phyloP scores from a whole-genome alignment of 2,113 vertebrate species.

The Alectura lathami region DNA sequence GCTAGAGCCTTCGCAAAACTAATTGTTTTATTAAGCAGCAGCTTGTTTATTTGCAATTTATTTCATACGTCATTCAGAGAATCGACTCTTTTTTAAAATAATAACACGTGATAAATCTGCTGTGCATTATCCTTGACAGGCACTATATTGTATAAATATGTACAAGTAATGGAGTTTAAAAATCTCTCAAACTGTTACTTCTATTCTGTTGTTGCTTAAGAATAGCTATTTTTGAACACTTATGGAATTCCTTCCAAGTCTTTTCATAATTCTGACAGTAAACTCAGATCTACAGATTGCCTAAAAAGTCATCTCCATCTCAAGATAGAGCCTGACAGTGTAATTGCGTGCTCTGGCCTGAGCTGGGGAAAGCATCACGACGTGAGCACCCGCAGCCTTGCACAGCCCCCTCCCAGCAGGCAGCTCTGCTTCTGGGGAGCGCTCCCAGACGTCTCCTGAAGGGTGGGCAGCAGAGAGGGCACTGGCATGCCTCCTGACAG shows the following conservation, averaged over 20 bases:
- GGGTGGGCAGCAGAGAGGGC: rapidly evolving
- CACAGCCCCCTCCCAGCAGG: background rate
- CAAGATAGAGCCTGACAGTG: constrained; percentile 45
- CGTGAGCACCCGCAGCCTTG: background rate
- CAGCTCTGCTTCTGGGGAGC: background rate
- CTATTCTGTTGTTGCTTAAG: constrained; percentile 68
- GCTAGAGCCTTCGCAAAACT: constrained; percentile 65
- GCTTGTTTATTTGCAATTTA: constrained; percentile 76
- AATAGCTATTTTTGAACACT: constrained; percentile 73
- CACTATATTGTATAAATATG: constrained; percentile 69
- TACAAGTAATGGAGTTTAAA: constrained; percentile 66
- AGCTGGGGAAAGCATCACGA: background rate
- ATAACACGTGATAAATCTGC: constrained; percentile 44
- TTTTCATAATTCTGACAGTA: constrained; percentile 76
- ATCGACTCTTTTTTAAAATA: constrained; percentile 34
- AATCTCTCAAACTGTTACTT: constrained; percentile 71
- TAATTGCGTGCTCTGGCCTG: constrained; percentile 39
- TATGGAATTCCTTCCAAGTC: constrained; percentile 74
- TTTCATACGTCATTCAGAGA: constrained; percentile 57
- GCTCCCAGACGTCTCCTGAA: background rate
- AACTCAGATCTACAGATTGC: constrained; percentile 67
- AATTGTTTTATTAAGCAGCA: constrained; percentile 80
- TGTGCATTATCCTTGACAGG: constrained; percentile 49
- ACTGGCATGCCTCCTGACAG: rapidly evolving
- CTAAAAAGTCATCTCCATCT: constrained; percentile 66